These are phyloP conservation scores for Labroides dimidiatus DNA, from an alignment of 2,797 vertebrate genomes.

Conservation along the genomic window DNA sequence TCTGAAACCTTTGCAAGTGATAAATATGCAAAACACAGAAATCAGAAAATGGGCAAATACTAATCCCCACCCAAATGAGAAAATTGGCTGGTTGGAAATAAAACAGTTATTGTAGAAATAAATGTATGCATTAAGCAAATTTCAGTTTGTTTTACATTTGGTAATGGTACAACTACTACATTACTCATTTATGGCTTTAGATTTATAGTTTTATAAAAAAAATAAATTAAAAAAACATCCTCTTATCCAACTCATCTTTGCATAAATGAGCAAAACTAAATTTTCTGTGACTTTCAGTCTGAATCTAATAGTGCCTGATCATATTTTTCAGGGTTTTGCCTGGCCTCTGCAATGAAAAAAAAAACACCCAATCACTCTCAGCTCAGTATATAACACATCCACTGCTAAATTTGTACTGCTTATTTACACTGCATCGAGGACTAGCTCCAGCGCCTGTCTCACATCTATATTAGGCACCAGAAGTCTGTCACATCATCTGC, in stretches of 20 bases:
- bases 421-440: slow-evolving; percentile 82
- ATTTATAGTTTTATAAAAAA: too few relatives aligned
- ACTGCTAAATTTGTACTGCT: slow-evolving; percentile 77
- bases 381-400: slow-evolving; percentile 73
- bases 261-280: slow-evolving; percentile 10
- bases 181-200: too few relatives aligned
- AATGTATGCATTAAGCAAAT: too few relatives aligned
- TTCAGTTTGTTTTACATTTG: too few relatives aligned
- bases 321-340: slow-evolving; percentile 6
- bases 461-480: slow-evolving; percentile 78
- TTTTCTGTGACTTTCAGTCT: slow-evolving; percentile 13
- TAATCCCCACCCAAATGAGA: too few relatives aligned
- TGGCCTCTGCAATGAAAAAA: slow-evolving; percentile 13
- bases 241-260: background rate
- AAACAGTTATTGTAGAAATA: too few relatives aligned
- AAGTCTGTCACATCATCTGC: slow-evolving; percentile 64
- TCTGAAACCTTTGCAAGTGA: too few relatives aligned
- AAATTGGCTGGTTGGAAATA: too few relatives aligned
- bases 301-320: slow-evolving; percentile 12
- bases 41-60: too few relatives aligned
- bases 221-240: too few relatives aligned
- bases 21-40: too few relatives aligned
- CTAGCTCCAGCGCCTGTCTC: slow-evolving; percentile 65
- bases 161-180: too few relatives aligned
- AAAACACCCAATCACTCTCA: slow-evolving; percentile 35